Base-by-base conservation (phyloP, 1,140 invertebrate genomes). In the Colletes latitarsis region DNA sequence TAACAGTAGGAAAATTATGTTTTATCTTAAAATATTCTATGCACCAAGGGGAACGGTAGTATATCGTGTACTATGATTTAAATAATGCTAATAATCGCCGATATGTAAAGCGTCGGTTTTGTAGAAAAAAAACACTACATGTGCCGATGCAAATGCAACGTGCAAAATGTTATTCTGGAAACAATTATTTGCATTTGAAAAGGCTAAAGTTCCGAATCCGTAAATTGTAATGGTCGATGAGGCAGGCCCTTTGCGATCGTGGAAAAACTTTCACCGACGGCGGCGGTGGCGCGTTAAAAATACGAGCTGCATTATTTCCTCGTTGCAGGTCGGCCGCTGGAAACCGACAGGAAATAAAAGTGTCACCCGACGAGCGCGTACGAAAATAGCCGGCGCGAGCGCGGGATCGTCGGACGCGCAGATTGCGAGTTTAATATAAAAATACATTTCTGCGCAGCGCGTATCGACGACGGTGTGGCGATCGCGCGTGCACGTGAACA, bases 251-350 rank as follows among this genome's bases (percentile, higher is more conserved):
- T 55, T 58, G 14, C 68, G 19, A 78, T 64, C 77, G 46, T 49
- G 70, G 77, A 73, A 73, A 64, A 79, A 79, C 77, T 77, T 83
- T 72, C 68, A 70, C 55, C 67, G n/a, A n/a, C n/a, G n/a, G n/a
- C n/a, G n/a, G n/a, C n/a, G 67, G 6, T 2, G 67, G 4, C 62
- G 19, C 30, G 58, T n/a, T 83, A 79, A 71, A 82, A 78, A 74
- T 81, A 75, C 62, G 57, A 1, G 8, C 30, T 21, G 77, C 58
- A 17, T 79, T 79, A 79, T 79, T 79, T 73, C 52, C 52, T 66
- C 70, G 69, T 66, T 46, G 57, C 3, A 43, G 49, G 19, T 12
- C 52, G 49, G 60, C 43, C 5, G 15, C 21, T 55, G 17, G 41
- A 39, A 46, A 53, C 17, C 8, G 39, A 46, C 0, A 46, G 39